Percentiles rank a stretch among this genome's conserved stretches.
These are phyloP conservation scores for Zaprionus taronus DNA, from an alignment of 1,140 invertebrate species.

Conservation along the genomic window DNA sequence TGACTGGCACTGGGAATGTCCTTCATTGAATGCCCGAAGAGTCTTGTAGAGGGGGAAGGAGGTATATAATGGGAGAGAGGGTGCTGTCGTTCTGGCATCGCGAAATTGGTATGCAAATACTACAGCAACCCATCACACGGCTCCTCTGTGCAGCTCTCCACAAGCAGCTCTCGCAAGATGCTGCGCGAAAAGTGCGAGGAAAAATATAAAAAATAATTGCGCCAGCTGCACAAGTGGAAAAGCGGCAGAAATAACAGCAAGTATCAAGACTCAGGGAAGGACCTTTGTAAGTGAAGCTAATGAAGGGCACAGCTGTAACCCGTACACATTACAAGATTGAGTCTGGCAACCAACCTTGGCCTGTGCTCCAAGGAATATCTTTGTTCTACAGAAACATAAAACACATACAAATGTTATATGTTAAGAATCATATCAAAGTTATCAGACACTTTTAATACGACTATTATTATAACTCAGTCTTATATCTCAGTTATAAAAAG, in stretches of 20 bases:
- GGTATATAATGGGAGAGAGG: background rate
- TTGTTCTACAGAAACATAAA: background rate
- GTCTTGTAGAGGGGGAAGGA: background rate
- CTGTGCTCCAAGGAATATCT: background rate
- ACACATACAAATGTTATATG: too few relatives aligned
- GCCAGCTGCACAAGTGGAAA: constrained; percentile 27
- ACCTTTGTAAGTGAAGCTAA: constrained; percentile 6
- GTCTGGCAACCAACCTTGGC: background rate
- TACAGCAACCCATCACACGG: constrained; percentile 30
- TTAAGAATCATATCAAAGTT: too few relatives aligned
- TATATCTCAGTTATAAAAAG: too few relatives aligned
- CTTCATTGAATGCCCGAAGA: constrained; percentile 44
- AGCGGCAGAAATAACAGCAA: background rate
- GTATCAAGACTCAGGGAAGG: background rate
- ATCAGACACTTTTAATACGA: too few relatives aligned
- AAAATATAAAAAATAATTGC: constrained; percentile 66
- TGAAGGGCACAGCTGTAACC: constrained; percentile 7
- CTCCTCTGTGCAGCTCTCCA: background rate
- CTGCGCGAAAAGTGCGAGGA: constrained; percentile 23
- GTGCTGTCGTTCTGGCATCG: constrained; percentile 25
- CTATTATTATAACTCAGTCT: too few relatives aligned
- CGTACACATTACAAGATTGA: background rate
- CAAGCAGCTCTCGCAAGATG: constrained; percentile 50
- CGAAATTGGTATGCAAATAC: constrained; percentile 77
- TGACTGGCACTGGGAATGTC: constrained; percentile 19